Conservation (phyloP, 1,140 invertebrate species). For the Rhagoletis zephyria region DNA sequence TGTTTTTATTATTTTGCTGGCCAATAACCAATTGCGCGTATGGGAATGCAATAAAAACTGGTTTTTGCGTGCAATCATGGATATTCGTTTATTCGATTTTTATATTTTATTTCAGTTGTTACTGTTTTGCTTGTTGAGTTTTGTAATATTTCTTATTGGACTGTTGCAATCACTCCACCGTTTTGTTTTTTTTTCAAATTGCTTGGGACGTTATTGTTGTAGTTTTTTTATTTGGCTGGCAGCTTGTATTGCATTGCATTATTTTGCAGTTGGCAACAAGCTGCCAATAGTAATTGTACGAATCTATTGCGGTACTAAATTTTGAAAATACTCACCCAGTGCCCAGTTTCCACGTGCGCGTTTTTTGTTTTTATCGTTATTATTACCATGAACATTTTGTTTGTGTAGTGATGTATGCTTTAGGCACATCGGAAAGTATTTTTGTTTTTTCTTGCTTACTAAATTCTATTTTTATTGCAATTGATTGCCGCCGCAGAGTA, state of each 20-base stretch:
- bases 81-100: background rate
- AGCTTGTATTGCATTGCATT: background rate
- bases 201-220: background rate
- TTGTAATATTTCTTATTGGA: background rate
- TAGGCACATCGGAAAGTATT: background rate
- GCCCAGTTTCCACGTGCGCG: background rate
- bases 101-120: background rate
- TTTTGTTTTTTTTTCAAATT: background rate
- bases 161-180: no score
- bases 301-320: background rate
- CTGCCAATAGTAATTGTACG: background rate
- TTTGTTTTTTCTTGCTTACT: no score
- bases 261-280: slow-evolving; percentile 48
- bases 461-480: slow-evolving; percentile 4
- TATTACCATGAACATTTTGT: background rate
- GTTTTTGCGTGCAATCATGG: background rate
- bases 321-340: background rate
- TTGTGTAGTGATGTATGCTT: background rate
- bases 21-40: slow-evolving; percentile 5
- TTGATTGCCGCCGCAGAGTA: slow-evolving; percentile 23
- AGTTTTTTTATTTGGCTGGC: background rate
- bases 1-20: background rate
- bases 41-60: background rate
- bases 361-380: slow-evolving; percentile 36
- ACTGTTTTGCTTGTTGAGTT: background rate